Evolutionary conservation across 1,140 invertebrate genomes (phyloP), one percentile per base, ranked within the genome.

Genomic region (Drosophila lacteicornis): DNA sequence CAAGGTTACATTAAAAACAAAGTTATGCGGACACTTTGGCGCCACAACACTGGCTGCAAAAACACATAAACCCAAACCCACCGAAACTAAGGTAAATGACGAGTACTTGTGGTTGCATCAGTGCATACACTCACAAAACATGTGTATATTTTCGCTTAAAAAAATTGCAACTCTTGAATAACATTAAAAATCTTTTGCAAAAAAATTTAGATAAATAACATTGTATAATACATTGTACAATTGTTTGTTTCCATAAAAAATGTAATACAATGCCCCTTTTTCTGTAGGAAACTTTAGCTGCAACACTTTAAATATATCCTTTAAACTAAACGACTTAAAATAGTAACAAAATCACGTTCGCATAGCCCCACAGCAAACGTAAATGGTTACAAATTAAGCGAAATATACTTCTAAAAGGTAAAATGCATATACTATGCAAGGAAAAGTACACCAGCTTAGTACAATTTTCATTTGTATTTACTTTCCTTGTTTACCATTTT

Each of bases 1-100:
- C 68, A 71, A 71, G 68, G 68, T 71, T 71, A 58, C 68, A 71
- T 71, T 71, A 73, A 71, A 73, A 73, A 73, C 69, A 73, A 71
- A 73, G 51, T 73, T 73, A 73, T 47, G 69, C 66, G 42, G 67
- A 57, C 66, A 53, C 51, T 47, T 71, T 73, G 43, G 50, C 69
- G 67, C 45, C 67, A 40, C 53, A 69, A 71, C 69, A 57, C 33
- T 12, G 25, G 36, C 40, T 25, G 36, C 30, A 25, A 42, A 17
- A 40, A 19, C 40, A 33, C 30, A 55, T 30, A 47, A 25, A 17
- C 15, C 27, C 40, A 27, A 9, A 9, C 27, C 27, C 13, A 8
- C 17, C 53, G 4, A 55, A 55, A 30, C 15, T 25, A 50, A 4
- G 47, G 49, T 17, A 51, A 27, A 55, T 25, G 36, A 33, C 1